phyloP scores from a whole-genome alignment of 1,140 invertebrate species.

The Diplogasteroides magnus region DNA sequence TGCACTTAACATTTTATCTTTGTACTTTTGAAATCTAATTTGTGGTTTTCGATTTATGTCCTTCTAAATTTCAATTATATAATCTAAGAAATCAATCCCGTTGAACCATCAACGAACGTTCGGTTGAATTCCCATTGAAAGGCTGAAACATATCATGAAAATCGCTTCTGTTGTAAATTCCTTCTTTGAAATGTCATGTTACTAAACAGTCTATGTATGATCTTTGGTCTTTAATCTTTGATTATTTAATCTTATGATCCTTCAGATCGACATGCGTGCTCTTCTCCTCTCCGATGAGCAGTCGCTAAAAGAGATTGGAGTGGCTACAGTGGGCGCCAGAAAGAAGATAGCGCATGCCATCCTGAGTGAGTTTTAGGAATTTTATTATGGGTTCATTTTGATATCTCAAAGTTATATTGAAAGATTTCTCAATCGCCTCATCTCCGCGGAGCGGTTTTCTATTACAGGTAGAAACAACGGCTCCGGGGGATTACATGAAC shows the following conservation, averaged over 20 bases:
- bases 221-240: too few relatives aligned
- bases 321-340: slow-evolving; percentile 47
- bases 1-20: slow-evolving; percentile 3
- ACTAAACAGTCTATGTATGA: not conserved
- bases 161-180: not conserved
- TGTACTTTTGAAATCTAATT: slow-evolving; percentile 5
- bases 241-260: too few relatives aligned
- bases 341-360: slow-evolving; percentile 55
- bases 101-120: too few relatives aligned
- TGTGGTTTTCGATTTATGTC: too few relatives aligned
- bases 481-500: not conserved
- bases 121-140: too few relatives aligned
- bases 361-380: slow-evolving; percentile 27
- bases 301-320: slow-evolving; percentile 49
- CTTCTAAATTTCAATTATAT: not conserved
- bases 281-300: slow-evolving; percentile 52
- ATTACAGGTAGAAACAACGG: not conserved
- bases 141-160: not conserved
- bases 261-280: slow-evolving; percentile 54
- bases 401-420: not conserved
- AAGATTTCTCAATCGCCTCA: not conserved
- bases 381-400: not conserved
- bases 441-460: not conserved
- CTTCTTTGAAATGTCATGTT: not conserved
- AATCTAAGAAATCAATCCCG: too few relatives aligned